Conservation (phyloP, 2,888 invertebrate genomes). For the Chaitophorus viminalis region DNA sequence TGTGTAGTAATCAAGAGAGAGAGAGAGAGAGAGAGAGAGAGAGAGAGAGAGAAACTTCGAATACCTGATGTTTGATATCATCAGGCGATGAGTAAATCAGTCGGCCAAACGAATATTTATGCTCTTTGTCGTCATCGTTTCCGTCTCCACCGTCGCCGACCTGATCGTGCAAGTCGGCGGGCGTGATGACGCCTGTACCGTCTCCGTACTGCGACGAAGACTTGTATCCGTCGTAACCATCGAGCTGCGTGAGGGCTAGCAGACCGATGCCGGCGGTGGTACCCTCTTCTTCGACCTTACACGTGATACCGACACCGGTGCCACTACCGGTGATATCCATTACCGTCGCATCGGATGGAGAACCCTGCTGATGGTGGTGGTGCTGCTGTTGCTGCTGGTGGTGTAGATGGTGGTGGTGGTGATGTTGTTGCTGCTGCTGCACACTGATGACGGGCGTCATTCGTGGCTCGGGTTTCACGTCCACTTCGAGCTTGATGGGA, state of each 20-base stretch:
- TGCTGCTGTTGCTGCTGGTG: neutral
- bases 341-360: neutral
- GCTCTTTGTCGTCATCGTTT: neutral
- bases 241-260: slow-evolving; percentile 54
- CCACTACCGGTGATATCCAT: slow-evolving; percentile 33
- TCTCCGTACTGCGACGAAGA: slow-evolving; percentile 13
- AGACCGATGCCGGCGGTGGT: slow-evolving; percentile 39
- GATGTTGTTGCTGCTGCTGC: neutral
- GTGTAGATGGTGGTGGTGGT: neutral
- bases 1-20: neutral
- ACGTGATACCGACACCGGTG: neutral
- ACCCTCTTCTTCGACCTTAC: slow-evolving; percentile 11
- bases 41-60: neutral
- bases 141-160: slow-evolving; percentile 10
- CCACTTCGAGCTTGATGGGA: slow-evolving; percentile 53
- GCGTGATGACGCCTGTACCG: neutral
- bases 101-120: slow-evolving; percentile 34
- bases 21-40: neutral
- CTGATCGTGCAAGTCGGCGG: slow-evolving; percentile 20
- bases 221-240: slow-evolving; percentile 50
- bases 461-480: slow-evolving; percentile 25
- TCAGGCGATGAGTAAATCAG: slow-evolving; percentile 35
- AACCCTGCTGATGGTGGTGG: neutral
- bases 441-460: slow-evolving; percentile 50
- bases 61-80: slow-evolving; percentile 54